These are phyloP conservation scores for Pyxicephalus adspersus DNA, from an alignment of 2,113 vertebrate genomes.

Conservation along the genomic window DNA sequence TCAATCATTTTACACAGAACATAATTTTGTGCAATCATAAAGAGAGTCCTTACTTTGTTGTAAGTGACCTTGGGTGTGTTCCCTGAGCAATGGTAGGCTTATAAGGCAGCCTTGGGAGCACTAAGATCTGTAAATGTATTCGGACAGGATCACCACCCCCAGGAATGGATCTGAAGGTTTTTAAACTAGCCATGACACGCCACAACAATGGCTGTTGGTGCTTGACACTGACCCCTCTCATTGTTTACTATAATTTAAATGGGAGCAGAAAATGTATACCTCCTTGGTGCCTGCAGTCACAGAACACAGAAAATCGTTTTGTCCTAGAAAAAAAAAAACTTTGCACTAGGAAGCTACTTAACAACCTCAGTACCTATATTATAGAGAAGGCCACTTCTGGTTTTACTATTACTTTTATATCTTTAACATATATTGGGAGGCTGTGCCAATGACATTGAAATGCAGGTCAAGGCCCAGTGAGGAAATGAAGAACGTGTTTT, in stretches of 20 bases:
- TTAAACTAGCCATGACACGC: slow-evolving; percentile 28
- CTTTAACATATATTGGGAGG: too few species aligned
- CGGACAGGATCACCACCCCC: slow-evolving; percentile 8
- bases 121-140: slow-evolving; percentile 21
- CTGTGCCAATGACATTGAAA: too few species aligned
- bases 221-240: slow-evolving; percentile 26
- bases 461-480: too few species aligned
- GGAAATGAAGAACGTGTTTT: too few species aligned
- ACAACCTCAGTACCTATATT: slow-evolving; percentile 10
- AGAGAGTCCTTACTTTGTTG: background rate
- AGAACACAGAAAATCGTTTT: slow-evolving; percentile 37
- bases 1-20: background rate
- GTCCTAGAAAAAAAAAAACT: background rate
- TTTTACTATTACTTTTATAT: too few species aligned
- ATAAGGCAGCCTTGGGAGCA: slow-evolving; percentile 10
- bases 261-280: slow-evolving; percentile 23
- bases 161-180: background rate
- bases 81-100: background rate
- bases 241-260: slow-evolving; percentile 46
- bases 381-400: background rate
- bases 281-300: slow-evolving; percentile 26
- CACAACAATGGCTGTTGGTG: slow-evolving; percentile 39
- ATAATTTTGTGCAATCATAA: background rate
- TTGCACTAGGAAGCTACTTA: slow-evolving; percentile 5
- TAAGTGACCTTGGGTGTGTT: slow-evolving; percentile 4